Percentiles rank a stretch among this genome's conserved stretches.
These are phyloP conservation scores for Bursaphelenchus okinawaensis DNA, from an alignment of 2,888 invertebrate species.

Conservation along the genomic window DNA sequence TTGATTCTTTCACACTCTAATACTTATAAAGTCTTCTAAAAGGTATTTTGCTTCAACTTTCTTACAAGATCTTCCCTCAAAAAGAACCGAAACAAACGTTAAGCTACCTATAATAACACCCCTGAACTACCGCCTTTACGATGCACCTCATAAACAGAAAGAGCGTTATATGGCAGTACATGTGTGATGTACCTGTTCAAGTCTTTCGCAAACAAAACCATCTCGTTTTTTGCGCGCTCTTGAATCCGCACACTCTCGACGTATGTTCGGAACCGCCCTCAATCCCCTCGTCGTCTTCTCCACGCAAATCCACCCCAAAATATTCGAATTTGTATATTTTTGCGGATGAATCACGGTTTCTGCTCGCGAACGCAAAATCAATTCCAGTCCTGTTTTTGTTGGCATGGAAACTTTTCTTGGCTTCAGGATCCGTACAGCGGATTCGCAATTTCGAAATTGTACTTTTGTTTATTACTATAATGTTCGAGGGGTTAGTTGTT, in stretches of 20 bases:
- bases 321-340: conserved; percentile 2
- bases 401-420: not conserved
- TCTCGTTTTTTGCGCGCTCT: not conserved
- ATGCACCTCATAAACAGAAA: not conserved
- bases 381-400: not conserved
- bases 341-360: not conserved
- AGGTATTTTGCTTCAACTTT: too few species aligned
- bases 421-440: too few species aligned
- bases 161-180: not conserved
- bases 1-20: too few species aligned
- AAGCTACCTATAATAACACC: too few species aligned
- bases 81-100: too few species aligned
- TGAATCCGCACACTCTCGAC: not conserved
- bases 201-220: not conserved
- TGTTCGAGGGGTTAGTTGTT: too few species aligned
- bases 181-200: not conserved
- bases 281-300: not conserved
- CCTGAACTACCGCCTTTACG: too few species aligned
- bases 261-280: not conserved
- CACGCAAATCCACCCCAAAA: not conserved
- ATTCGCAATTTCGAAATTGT: too few species aligned
- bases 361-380: not conserved
- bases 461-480: too few species aligned
- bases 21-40: too few species aligned
- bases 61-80: too few species aligned